Conservation (phyloP, 2,888 invertebrate species). For the Hemaris fuciformis region DNA sequence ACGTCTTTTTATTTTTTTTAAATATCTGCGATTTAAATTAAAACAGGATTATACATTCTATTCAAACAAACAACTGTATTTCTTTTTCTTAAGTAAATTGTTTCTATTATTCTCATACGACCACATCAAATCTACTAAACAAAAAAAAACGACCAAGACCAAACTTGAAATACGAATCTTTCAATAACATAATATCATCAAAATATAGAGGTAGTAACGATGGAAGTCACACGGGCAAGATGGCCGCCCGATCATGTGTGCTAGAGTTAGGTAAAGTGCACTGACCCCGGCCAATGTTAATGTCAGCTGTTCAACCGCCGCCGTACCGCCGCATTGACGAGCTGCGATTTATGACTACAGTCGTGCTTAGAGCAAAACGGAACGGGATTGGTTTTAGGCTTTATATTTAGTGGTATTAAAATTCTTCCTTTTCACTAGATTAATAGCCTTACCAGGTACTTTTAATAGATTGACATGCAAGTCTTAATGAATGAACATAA, state of each 20-base stretch:
- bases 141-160: too few relatives aligned
- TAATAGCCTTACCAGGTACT: too few relatives aligned
- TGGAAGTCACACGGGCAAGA: conserved; percentile 57
- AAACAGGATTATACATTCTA: too few relatives aligned
- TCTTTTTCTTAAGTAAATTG: not conserved
- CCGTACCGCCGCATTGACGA: conserved; percentile 34
- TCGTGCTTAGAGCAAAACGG: not conserved
- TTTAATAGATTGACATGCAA: too few relatives aligned
- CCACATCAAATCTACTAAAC: conserved; percentile 1
- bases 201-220: conserved; percentile 39
- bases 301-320: conserved; percentile 62
- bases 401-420: not conserved
- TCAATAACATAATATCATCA: conserved; percentile 27
- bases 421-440: not conserved
- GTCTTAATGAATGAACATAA: too few relatives aligned
- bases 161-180: conserved; percentile 30
- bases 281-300: conserved; percentile 67
- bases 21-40: too few relatives aligned
- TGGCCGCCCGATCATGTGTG: conserved; percentile 53
- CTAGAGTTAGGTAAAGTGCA: conserved; percentile 58
- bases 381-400: conserved; percentile 11
- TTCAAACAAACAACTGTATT: not conserved
- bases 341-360: conserved; percentile 17
- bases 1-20: not conserved
- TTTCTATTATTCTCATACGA: too few relatives aligned